Evolutionary conservation across 1,140 invertebrate species (phyloP).

Genomic region (Sesamia nonagrioides): DNA sequence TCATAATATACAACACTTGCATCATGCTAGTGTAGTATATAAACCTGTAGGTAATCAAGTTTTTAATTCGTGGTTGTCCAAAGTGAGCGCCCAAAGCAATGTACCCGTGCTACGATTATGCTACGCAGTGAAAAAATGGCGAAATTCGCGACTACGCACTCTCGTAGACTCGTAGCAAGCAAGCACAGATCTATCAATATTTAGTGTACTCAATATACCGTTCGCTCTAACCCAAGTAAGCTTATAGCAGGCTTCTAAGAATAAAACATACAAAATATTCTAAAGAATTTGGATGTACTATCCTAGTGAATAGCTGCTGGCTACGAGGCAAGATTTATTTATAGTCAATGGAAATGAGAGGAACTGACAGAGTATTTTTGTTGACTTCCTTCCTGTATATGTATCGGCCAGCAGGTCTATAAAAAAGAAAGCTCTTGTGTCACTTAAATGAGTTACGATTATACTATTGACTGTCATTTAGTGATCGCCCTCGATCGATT

Average conservation of each 20-base stretch:
- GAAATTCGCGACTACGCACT: constrained; percentile 18
- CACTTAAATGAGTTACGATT: constrained; percentile 31
- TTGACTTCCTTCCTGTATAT: constrained; percentile 3
- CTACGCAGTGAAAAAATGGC: background rate
- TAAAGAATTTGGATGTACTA: background rate
- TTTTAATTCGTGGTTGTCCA: background rate
- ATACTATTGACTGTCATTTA: constrained; percentile 35
- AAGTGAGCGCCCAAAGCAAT: too few relatives aligned
- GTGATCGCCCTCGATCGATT: constrained; percentile 25
- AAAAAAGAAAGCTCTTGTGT: constrained; percentile 39
- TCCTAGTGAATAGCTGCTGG: background rate
- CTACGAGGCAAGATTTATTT: background rate
- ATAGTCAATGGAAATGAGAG: background rate
- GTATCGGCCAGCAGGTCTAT: background rate
- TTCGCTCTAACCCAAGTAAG: background rate
- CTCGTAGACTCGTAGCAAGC: constrained; percentile 8
- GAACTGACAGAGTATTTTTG: background rate
- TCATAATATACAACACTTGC: background rate
- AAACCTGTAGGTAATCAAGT: background rate
- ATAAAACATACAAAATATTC: background rate
- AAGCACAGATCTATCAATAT: background rate
- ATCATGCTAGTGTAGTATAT: background rate
- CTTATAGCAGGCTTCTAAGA: background rate
- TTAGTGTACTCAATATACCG: background rate
- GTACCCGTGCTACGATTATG: background rate